These are phyloP conservation scores for Chloroceryle inda DNA, from an alignment of 2,797 vertebrate species.

Conservation along the genomic window DNA sequence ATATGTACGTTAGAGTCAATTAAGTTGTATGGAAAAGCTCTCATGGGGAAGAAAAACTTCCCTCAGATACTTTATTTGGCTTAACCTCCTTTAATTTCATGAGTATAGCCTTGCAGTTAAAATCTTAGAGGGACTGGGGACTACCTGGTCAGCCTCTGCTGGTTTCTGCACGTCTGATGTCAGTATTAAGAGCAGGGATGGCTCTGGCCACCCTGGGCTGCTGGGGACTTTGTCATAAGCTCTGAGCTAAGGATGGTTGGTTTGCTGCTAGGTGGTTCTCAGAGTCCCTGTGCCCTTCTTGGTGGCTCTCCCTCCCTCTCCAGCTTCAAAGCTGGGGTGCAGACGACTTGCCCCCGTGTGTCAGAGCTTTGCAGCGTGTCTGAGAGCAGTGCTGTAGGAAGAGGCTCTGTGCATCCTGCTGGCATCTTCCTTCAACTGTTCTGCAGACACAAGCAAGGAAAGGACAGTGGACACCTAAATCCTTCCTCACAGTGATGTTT, in stretches of 20 bases:
- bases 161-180: not conserved
- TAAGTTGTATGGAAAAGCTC: not conserved
- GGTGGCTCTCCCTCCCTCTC: not conserved
- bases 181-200: not conserved
- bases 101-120: not conserved
- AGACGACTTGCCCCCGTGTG: too few species aligned
- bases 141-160: not conserved
- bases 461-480: too few species aligned
- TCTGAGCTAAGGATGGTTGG: not conserved
- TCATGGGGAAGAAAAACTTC: not conserved
- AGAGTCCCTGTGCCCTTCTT: not conserved
- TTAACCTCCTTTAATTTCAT: not conserved
- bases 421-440: not conserved
- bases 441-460: not conserved
- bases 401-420: not conserved
- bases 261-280: not conserved
- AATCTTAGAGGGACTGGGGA: not conserved
- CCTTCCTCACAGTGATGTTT: not conserved
- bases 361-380: not conserved
- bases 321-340: not conserved
- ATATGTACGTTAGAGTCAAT: rapidly evolving
- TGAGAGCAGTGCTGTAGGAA: rapidly evolving
- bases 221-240: not conserved
- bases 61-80: not conserved
- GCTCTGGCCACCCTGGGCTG: not conserved